phyloP scores from a whole-genome alignment of 2,797 vertebrate genomes.

The Phrynocephalus vlangalii region DNA sequence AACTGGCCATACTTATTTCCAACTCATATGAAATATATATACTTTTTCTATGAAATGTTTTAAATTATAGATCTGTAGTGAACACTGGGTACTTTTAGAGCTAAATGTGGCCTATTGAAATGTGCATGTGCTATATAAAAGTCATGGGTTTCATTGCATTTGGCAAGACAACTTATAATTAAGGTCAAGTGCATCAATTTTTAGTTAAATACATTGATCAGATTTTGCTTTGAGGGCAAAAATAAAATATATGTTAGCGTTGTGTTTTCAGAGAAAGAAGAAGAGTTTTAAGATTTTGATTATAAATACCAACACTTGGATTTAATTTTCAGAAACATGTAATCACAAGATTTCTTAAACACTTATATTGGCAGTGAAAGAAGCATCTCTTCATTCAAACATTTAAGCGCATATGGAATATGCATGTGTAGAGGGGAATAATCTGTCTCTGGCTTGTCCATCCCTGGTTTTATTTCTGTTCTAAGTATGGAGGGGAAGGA shows the following conservation, averaged over 20 bases:
- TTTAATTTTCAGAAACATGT: not conserved
- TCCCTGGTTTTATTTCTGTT: too few relatives aligned
- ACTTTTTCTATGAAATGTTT: slow-evolving; percentile 76
- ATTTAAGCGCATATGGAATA: too few relatives aligned
- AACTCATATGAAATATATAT: slow-evolving; percentile 55
- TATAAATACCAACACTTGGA: not conserved
- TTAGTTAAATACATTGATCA: not conserved
- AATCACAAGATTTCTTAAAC: not conserved
- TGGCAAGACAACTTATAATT: slow-evolving; percentile 38
- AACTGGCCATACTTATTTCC: slow-evolving; percentile 49
- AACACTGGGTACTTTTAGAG: slow-evolving; percentile 55
- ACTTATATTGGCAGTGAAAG: not conserved
- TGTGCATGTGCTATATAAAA: slow-evolving; percentile 52
- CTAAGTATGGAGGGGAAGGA: too few relatives aligned
- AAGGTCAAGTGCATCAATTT: not conserved
- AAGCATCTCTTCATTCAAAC: not conserved
- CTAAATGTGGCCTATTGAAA: slow-evolving; percentile 59
- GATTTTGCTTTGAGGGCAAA: slow-evolving; percentile 21
- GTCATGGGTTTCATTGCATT: slow-evolving; percentile 58
- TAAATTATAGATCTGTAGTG: slow-evolving; percentile 62
- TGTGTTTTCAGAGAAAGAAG: not conserved
- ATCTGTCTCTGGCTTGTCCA: not conserved
- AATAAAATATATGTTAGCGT: slow-evolving; percentile 24
- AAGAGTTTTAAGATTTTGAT: not conserved
- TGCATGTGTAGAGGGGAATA: not conserved